Conservation (phyloP, 2,797 vertebrate species). For the Helarctos malayanus region DNA sequence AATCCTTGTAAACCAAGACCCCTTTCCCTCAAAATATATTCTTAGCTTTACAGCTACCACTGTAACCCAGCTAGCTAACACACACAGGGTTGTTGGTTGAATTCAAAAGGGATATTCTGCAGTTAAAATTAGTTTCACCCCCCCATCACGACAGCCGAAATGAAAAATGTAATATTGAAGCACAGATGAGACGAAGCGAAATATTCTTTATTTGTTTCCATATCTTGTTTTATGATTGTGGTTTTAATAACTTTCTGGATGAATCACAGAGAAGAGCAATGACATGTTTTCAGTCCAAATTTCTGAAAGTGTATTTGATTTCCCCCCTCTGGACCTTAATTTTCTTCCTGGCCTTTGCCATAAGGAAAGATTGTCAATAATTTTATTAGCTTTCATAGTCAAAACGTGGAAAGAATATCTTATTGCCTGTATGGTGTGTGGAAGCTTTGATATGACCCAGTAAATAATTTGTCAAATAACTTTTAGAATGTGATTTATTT, state of each 20-base stretch:
- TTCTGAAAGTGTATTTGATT: constrained; percentile 76
- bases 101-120: neutral
- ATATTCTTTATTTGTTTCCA: constrained; percentile 59
- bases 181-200: constrained; percentile 41
- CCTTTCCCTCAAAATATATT: neutral
- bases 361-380: constrained; percentile 75
- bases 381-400: constrained; percentile 72
- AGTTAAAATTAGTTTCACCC: neutral
- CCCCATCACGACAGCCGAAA: constrained; percentile 24
- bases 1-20: constrained; percentile 21
- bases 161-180: constrained; percentile 66
- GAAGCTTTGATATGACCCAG: constrained; percentile 46
- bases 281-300: constrained; percentile 74
- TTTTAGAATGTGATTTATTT: constrained; percentile 59
- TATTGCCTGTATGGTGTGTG: constrained; percentile 42
- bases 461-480: constrained; percentile 51
- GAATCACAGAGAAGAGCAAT: constrained; percentile 59
- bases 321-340: constrained; percentile 68
- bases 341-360: constrained; percentile 77
- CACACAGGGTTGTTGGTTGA: neutral
- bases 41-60: constrained; percentile 10
- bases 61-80: neutral
- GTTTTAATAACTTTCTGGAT: constrained; percentile 78
- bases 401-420: constrained; percentile 64
- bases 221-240: constrained; percentile 67